A percentile compares a stretch with the other conserved stretches of the same genome.
These are phyloP conservation scores for Ctenosaura bakeri DNA, from an alignment of 2,797 vertebrate species.

Conservation along the genomic window DNA sequence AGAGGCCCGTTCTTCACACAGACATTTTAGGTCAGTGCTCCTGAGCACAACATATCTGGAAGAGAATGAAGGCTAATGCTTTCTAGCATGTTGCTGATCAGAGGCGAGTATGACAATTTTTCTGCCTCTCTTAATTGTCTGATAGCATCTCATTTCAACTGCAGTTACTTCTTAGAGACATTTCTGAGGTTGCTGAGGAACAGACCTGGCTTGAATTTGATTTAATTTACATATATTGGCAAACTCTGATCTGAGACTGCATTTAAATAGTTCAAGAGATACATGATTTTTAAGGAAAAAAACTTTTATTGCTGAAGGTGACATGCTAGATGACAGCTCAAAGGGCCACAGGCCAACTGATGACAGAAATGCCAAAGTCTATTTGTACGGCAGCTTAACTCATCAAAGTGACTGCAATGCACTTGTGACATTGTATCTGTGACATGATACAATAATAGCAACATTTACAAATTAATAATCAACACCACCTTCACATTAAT, in stretches of 20 bases:
- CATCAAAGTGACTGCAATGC: neutral
- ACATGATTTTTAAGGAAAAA: neutral
- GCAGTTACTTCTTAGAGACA: neutral
- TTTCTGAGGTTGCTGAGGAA: neutral
- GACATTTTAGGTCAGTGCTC: neutral
- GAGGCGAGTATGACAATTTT: neutral
- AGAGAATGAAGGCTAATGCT: neutral
- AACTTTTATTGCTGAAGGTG: conserved; percentile 31
- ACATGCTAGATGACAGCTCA: conserved; percentile 42
- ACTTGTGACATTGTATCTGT: too few relatives aligned
- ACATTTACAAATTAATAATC: neutral
- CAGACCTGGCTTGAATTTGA: neutral
- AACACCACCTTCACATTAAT: neutral
- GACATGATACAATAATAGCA: neutral
- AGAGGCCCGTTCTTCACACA: neutral
- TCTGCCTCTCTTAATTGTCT: neutral
- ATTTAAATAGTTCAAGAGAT: neutral
- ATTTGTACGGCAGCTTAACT: neutral
- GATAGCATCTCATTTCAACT: neutral
- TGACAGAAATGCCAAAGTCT: conserved; percentile 51
- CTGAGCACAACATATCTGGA: neutral
- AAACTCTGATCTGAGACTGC: neutral
- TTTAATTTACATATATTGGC: neutral
- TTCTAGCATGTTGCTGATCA: neutral
- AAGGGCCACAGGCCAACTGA: conserved; percentile 14